Percentiles rank a stretch among this genome's conserved stretches.
phyloP scores from a whole-genome alignment of 2,113 vertebrate genomes.

The Oryzias curvinotus region DNA sequence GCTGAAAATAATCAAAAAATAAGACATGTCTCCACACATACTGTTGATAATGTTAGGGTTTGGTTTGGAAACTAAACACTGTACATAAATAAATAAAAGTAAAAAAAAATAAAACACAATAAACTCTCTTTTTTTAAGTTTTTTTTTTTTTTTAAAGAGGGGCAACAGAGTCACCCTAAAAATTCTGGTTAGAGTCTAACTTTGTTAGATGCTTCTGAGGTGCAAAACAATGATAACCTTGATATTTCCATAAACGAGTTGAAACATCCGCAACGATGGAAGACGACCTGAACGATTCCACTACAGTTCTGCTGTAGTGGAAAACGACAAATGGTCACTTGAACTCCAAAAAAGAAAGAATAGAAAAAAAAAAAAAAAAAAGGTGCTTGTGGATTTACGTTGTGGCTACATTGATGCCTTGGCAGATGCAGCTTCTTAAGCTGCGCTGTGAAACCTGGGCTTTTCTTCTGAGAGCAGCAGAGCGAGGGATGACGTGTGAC shows the following conservation, averaged over 20 bases:
- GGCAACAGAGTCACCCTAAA: slow-evolving; percentile 48
- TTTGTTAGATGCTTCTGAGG: slow-evolving; percentile 22
- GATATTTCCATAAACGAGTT: background rate
- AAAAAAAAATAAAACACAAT: slow-evolving; percentile 44
- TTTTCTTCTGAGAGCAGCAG: slow-evolving; percentile 29
- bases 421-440: slow-evolving; percentile 1
- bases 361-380: background rate
- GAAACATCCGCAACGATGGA: slow-evolving; percentile 16
- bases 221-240: slow-evolving; percentile 24
- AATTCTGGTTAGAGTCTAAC: slow-evolving; percentile 24
- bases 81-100: slow-evolving; percentile 52
- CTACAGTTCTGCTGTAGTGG: slow-evolving; percentile 5
- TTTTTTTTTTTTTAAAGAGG: slow-evolving; percentile 42
- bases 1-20: slow-evolving; percentile 25
- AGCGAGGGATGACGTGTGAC: slow-evolving; percentile 1
- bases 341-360: background rate
- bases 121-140: slow-evolving; percentile 42
- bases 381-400: slow-evolving; percentile 24
- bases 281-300: slow-evolving; percentile 27
- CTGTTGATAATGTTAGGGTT: slow-evolving; percentile 10
- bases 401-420: slow-evolving; percentile 45
- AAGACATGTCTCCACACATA: slow-evolving; percentile 39
- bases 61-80: slow-evolving; percentile 41
- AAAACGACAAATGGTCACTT: background rate
- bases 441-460: slow-evolving; percentile 4